Evolutionary conservation across 2,888 invertebrate genomes (phyloP).

Genomic region (Steinernema hermaphroditum): DNA sequence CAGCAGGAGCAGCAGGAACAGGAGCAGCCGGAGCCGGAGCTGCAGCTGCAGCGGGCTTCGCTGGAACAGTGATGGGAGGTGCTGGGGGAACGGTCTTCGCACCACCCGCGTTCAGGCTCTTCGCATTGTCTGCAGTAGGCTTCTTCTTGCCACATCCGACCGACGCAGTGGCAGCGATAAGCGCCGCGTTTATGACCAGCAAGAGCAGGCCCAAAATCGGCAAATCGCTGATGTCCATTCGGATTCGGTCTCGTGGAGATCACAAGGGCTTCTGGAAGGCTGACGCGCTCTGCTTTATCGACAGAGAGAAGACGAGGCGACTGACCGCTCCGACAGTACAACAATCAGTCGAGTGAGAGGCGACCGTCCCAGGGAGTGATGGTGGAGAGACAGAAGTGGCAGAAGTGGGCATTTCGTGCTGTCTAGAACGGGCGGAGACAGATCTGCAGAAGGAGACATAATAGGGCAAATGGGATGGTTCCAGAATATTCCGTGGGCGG

Average conservation of each 20-base stretch:
- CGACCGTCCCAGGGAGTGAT: not conserved
- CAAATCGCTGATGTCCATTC: not conserved
- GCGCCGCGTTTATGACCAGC: not conserved
- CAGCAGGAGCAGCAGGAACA: not conserved
- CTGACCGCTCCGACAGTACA: not conserved
- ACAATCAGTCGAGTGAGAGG: not conserved
- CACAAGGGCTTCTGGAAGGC: slow-evolving; percentile 25
- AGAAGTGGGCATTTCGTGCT: too few species aligned
- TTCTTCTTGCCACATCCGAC: slow-evolving; percentile 27
- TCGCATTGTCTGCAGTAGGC: not conserved
- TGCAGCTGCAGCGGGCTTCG: not conserved
- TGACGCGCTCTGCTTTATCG: not conserved
- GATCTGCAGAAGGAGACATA: too few species aligned
- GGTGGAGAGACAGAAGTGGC: too few species aligned
- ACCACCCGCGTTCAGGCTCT: not conserved
- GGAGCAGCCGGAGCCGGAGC: not conserved
- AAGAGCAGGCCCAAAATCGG: not conserved
- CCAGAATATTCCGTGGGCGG: too few species aligned
- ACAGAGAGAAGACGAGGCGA: not conserved
- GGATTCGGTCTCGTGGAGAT: not conserved
- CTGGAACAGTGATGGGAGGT: not conserved
- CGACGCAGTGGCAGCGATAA: not conserved
- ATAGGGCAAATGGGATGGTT: too few species aligned
- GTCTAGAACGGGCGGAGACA: too few species aligned
- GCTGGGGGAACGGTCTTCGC: not conserved